Percentiles rank a stretch among this genome's conserved stretches.
phyloP scores from a whole-genome alignment of 1,140 invertebrate species.

The Eupeodes corollae region DNA sequence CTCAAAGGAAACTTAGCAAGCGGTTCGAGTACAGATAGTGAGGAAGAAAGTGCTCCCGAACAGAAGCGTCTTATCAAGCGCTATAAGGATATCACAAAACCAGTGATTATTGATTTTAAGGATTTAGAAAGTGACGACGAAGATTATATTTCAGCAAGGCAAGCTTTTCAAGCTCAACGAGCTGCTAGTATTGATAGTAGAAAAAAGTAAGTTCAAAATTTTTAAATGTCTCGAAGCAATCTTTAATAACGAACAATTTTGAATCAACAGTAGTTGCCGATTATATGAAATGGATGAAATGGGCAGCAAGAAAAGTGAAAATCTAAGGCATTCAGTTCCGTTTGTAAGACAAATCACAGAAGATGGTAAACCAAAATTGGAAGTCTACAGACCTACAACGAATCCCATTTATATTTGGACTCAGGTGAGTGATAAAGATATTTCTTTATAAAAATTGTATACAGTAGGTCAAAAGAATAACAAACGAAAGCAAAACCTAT shows the following conservation, averaged over 20 bases:
- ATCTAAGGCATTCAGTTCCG: slow-evolving; percentile 43
- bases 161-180: slow-evolving; percentile 32
- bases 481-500: not conserved
- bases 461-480: not conserved
- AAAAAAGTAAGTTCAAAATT: slow-evolving; percentile 33
- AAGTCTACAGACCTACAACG: slow-evolving; percentile 41
- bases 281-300: slow-evolving; percentile 49
- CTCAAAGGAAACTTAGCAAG: slow-evolving; percentile 28
- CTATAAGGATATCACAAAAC: slow-evolving; percentile 35
- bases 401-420: slow-evolving; percentile 45
- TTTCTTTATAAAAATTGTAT: too few relatives aligned
- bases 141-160: slow-evolving; percentile 24
- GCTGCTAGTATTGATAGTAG: slow-evolving; percentile 35
- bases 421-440: slow-evolving; percentile 37
- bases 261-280: slow-evolving; percentile 23
- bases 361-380: slow-evolving; percentile 37
- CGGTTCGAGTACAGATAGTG: slow-evolving; percentile 30
- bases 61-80: slow-evolving; percentile 31
- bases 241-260: not conserved
- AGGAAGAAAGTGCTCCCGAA: slow-evolving; percentile 32
- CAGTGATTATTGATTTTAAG: slow-evolving; percentile 35
- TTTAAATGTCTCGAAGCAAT: too few relatives aligned
- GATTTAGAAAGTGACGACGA: slow-evolving; percentile 36
- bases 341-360: slow-evolving; percentile 44
- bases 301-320: slow-evolving; percentile 42